Evolutionary conservation across 2,797 vertebrate genomes (phyloP), one percentile per base, ranked within the genome.

Genomic region (Brotula barbata): DNA sequence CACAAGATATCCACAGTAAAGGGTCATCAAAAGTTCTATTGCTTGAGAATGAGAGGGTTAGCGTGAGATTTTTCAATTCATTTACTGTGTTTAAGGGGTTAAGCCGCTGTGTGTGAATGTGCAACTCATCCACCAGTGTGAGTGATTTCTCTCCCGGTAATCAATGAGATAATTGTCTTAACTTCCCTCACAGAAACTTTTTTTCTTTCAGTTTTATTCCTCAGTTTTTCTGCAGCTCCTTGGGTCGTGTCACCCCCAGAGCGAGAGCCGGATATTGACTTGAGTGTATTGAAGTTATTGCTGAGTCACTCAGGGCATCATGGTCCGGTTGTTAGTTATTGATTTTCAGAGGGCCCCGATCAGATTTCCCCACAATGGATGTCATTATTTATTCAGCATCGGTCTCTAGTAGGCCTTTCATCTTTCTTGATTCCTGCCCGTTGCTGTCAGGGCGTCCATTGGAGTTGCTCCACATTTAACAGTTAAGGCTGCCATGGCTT

Each of bases 311-410:
- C 73, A 46, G 77, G 78, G 79, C 74, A 77, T 81, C 68, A 61
- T 37, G 76, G 82, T 83, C 85, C 73, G 57, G 76, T 83, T 87
- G 87, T 86, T 86, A 63, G 76, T 88, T 89, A 90, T 89, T 88
- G 89, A 88, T 88, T 89, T 85, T 83, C 78, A 85, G 81, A 84
- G 71, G n/a, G 81, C 67, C 69, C 67, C 44, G 85, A 88, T 89
- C 86, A 83, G 82, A 87, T 90, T 85, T 85, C 85, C 77, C 54
- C 75, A 83, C 85, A 86, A 85, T 87, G 70, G 75, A 80, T 80
- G 80, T 78, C 82, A 87, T 90, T 88, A 89, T 86, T 90, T 89
- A 90, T 90, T 88, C 83, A 88, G 68, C 75, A 64, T 76, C 64
- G 45, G 82, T 70, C 72, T 82, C 79, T 63, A 58, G 68, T 71